Percentiles rank a stretch among this genome's conserved stretches.
These are phyloP conservation scores for Priocnemis perturbator DNA, from an alignment of 2,888 invertebrate species.

Conservation along the genomic window DNA sequence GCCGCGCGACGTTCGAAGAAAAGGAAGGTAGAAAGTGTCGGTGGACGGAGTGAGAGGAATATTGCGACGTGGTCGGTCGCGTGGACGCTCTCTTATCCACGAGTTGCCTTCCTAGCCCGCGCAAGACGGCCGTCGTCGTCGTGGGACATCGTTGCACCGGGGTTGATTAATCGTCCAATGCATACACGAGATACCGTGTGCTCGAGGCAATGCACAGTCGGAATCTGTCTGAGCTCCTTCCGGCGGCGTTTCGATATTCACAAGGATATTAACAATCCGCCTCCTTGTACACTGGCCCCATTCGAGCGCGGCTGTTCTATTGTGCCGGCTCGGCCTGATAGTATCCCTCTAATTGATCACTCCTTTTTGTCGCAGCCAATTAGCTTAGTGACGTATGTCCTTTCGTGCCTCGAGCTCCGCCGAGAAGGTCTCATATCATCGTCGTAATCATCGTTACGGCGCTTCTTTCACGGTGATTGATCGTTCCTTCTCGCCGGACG, in stretches of 20 bases:
- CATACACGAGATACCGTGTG: slow-evolving; percentile 19
- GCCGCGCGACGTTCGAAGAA: not conserved
- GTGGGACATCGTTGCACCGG: too few species aligned
- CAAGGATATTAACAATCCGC: not conserved
- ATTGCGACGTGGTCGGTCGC: not conserved
- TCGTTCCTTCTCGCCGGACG: too few species aligned
- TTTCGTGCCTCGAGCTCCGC: too few species aligned
- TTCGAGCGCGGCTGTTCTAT: not conserved
- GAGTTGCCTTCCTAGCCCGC: not conserved
- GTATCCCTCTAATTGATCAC: not conserved
- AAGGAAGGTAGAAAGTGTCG: too few species aligned
- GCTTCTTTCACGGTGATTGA: too few species aligned
- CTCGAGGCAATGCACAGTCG: not conserved
- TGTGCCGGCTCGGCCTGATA: not conserved
- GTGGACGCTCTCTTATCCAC: not conserved
- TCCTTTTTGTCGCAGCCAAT: too few species aligned
- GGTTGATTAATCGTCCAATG: slow-evolving; percentile 30
- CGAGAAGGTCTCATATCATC: too few species aligned
- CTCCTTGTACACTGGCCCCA: not conserved
- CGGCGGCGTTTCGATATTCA: slow-evolving; percentile 6
- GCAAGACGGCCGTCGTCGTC: too few species aligned
- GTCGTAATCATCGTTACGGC: too few species aligned
- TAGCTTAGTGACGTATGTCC: too few species aligned
- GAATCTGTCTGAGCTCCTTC: slow-evolving; percentile 6
- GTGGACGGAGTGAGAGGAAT: too few species aligned